Conservation (phyloP, 64 coral and sea anemone species). For the Stichodactyla mertensii region DNA sequence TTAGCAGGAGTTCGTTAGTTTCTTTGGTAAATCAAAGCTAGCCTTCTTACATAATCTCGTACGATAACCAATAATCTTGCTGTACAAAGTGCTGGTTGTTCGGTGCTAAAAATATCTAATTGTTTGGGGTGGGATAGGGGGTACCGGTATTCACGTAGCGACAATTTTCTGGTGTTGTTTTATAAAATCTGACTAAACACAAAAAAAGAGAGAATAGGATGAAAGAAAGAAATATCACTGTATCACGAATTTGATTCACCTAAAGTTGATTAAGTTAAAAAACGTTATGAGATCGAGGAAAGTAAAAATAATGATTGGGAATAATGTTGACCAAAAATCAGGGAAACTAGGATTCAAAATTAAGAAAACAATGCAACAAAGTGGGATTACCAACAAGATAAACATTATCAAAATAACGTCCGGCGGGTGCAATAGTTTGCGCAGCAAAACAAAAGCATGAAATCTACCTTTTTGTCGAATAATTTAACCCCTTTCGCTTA, state of each 20-base stretch:
- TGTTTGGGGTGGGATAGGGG: too few species aligned
- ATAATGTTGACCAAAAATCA: background rate
- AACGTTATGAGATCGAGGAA: too few species aligned
- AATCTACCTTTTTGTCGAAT: background rate
- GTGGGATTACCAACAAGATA: background rate
- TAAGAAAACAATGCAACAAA: background rate
- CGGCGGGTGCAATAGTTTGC: constrained; percentile 4
- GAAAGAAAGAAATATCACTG: background rate
- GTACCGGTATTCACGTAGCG: too few species aligned
- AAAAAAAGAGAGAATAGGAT: background rate
- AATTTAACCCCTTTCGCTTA: background rate
- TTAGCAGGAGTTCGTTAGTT: too few species aligned
- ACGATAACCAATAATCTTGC: too few species aligned
- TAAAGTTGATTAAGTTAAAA: too few species aligned
- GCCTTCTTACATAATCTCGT: too few species aligned
- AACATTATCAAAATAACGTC: background rate
- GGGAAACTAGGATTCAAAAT: background rate
- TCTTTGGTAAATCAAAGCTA: too few species aligned
- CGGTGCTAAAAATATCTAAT: too few species aligned
- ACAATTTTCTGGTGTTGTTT: too few species aligned
- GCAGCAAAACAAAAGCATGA: background rate
- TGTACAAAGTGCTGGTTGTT: too few species aligned
- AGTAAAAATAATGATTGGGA: too few species aligned
- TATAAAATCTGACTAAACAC: background rate
- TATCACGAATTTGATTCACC: background rate